Conservation (phyloP, 2,888 invertebrate genomes). For the Saturnia japonica region DNA sequence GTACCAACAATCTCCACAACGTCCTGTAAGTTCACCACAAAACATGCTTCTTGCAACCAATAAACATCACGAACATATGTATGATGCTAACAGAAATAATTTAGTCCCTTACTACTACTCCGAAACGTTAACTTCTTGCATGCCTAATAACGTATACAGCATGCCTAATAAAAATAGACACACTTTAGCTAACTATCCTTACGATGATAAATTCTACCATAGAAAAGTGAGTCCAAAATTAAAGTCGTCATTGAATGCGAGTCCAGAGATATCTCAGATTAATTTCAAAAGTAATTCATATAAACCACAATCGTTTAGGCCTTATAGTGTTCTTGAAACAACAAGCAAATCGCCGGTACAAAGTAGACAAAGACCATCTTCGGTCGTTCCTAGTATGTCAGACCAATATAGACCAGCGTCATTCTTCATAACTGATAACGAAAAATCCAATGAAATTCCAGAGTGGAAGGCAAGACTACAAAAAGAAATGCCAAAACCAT, state of each 20-base stretch:
- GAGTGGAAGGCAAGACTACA: slow-evolving; percentile 72
- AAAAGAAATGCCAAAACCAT: slow-evolving; percentile 60
- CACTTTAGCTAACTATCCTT: slow-evolving; percentile 61
- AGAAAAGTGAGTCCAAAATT: slow-evolving; percentile 55
- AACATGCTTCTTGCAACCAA: slow-evolving; percentile 59
- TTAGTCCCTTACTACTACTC: slow-evolving; percentile 77
- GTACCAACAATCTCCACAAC: slow-evolving; percentile 61
- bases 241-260: slow-evolving; percentile 47
- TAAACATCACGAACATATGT: slow-evolving; percentile 71
- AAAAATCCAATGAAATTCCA: slow-evolving; percentile 60
- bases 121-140: slow-evolving; percentile 71
- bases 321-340: slow-evolving; percentile 73
- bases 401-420: slow-evolving; percentile 75
- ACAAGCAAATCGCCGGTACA: slow-evolving; percentile 56
- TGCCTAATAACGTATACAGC: slow-evolving; percentile 69
- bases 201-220: slow-evolving; percentile 63
- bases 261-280: slow-evolving; percentile 56
- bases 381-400: slow-evolving; percentile 66
- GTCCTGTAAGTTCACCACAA: slow-evolving; percentile 64
- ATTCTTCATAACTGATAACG: slow-evolving; percentile 61
- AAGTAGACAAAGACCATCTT: slow-evolving; percentile 64
- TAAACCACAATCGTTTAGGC: slow-evolving; percentile 62
- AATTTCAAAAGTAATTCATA: slow-evolving; percentile 53
- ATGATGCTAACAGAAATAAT: slow-evolving; percentile 82
- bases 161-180: slow-evolving; percentile 66